A percentile compares a stretch with the other conserved stretches of the same genome.
phyloP scores from a whole-genome alignment of 2,888 invertebrate genomes.

The Drosophila emarginata region DNA sequence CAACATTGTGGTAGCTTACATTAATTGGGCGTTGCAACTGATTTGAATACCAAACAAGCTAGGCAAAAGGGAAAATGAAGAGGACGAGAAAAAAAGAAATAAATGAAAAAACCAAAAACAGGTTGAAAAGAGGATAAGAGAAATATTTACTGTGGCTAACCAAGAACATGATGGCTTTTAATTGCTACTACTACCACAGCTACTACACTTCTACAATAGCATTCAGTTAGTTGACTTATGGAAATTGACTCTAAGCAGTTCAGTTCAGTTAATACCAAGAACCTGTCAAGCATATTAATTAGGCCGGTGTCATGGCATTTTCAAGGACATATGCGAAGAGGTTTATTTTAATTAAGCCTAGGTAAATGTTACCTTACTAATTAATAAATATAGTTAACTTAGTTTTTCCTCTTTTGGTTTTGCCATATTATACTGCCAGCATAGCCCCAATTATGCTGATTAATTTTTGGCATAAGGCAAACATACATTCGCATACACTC shows the following conservation, averaged over 20 bases:
- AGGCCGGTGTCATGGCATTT: constrained; percentile 31
- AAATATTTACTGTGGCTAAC: constrained; percentile 45
- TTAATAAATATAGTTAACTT: constrained; percentile 14
- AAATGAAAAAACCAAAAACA: constrained; percentile 21
- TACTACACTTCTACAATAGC: neutral
- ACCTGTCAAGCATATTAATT: constrained; percentile 67
- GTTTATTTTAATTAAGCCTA: constrained; percentile 65
- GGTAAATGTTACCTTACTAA: constrained; percentile 45
- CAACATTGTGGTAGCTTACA: constrained; percentile 74
- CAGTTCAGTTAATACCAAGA: constrained; percentile 61
- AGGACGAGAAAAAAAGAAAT: constrained; percentile 9
- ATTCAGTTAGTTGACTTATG: constrained; percentile 67
- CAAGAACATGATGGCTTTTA: constrained; percentile 46
- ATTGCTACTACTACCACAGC: constrained; percentile 49
- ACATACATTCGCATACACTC: neutral
- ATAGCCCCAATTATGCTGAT: constrained; percentile 1
- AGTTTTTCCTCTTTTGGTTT: constrained; percentile 25
- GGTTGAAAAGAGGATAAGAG: constrained; percentile 39
- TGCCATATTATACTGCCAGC: neutral
- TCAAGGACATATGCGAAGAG: constrained; percentile 50
- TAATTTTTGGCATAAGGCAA: constrained; percentile 3
- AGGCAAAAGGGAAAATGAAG: constrained; percentile 14
- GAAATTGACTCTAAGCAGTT: constrained; percentile 66
- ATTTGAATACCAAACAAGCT: constrained; percentile 69
- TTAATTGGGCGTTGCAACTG: constrained; percentile 79